These are phyloP conservation scores for Elysia chlorotica DNA, from an alignment of 1,140 invertebrate genomes.

Conservation along the genomic window DNA sequence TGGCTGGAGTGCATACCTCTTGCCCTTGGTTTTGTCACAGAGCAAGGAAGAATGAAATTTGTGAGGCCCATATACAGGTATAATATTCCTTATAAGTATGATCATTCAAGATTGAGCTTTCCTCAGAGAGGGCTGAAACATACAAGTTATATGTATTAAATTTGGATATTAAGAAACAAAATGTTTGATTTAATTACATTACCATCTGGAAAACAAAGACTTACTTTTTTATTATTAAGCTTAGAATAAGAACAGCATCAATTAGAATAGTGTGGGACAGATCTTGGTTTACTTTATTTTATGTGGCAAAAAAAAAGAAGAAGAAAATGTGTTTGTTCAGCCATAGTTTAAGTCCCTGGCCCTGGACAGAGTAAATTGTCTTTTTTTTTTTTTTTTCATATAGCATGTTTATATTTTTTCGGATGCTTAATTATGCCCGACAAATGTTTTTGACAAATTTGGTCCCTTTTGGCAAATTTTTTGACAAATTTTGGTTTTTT, in stretches of 20 bases:
- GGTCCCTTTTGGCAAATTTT: too few relatives aligned
- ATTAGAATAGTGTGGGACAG: not conserved
- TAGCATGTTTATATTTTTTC: too few relatives aligned
- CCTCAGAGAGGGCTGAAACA: not conserved
- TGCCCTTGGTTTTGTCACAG: constrained; percentile 78
- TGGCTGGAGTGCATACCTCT: constrained; percentile 71
- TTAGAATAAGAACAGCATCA: not conserved
- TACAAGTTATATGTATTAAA: not conserved
- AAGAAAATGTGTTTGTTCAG: too few relatives aligned
- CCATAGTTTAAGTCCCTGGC: too few relatives aligned
- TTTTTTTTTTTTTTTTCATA: too few relatives aligned
- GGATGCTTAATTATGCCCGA: too few relatives aligned
- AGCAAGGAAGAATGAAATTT: constrained; percentile 89
- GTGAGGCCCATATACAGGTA: constrained; percentile 80
- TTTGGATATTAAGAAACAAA: not conserved
- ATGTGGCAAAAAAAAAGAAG: too few relatives aligned
- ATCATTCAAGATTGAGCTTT: not conserved
- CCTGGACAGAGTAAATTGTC: too few relatives aligned
- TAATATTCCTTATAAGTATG: constrained; percentile 13
- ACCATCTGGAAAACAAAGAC: not conserved
- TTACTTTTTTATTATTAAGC: not conserved
- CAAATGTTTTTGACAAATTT: too few relatives aligned
- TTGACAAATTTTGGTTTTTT: too few relatives aligned
- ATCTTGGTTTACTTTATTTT: too few relatives aligned
- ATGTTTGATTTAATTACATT: not conserved